phyloP scores from a whole-genome alignment of 2,797 vertebrate species.

The Fistularia tabacaria region DNA sequence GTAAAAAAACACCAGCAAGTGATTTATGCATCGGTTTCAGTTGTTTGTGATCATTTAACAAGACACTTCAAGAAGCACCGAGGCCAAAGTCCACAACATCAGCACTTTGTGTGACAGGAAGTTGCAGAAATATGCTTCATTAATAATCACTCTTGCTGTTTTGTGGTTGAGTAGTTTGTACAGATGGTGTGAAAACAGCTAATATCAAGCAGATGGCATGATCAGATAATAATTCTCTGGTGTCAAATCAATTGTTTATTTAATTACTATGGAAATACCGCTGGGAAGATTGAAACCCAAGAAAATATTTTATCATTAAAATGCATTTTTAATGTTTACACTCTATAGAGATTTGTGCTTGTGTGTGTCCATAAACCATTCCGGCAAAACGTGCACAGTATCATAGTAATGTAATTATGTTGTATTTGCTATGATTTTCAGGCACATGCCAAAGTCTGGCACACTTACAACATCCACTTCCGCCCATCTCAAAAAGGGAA shows the following conservation, averaged over 20 bases:
- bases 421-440: conserved; percentile 60
- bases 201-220: background rate
- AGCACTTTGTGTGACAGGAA: conserved; percentile 61
- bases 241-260: no score
- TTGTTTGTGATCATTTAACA: conserved; percentile 46
- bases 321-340: background rate
- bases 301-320: no score
- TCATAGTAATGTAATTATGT: background rate
- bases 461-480: conserved; percentile 82
- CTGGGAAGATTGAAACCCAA: no score
- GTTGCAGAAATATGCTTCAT: conserved; percentile 56
- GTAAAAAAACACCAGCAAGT: no score
- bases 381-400: no score
- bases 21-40: conserved; percentile 36
- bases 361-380: no score
- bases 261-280: no score
- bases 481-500: conserved; percentile 81
- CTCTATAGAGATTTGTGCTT: background rate
- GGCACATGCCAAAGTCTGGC: conserved; percentile 93
- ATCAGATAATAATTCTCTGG: background rate
- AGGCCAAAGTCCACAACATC: conserved; percentile 68
- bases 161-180: conserved; percentile 7
- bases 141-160: conserved; percentile 42
- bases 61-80: conserved; percentile 26
- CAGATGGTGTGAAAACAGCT: conserved; percentile 23